A percentile compares a stretch with the other conserved stretches of the same genome.
phyloP scores from a whole-genome alignment of 2,113 vertebrate genomes.

The Gymnogyps californianus region DNA sequence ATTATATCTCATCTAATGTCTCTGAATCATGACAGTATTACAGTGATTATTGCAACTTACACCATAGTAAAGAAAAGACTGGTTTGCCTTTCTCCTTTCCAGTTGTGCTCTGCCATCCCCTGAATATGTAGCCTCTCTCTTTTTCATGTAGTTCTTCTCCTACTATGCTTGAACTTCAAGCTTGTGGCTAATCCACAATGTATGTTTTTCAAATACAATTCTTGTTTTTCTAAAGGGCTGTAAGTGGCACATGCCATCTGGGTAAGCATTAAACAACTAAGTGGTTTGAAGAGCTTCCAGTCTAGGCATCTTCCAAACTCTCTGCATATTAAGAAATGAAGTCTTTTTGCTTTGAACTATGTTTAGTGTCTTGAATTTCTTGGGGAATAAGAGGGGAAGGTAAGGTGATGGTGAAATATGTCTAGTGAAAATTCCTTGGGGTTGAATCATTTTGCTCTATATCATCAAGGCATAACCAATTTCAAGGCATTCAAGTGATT shows the following conservation, averaged over 20 bases:
- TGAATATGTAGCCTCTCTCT: background rate
- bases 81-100: background rate
- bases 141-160: background rate
- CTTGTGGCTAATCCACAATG: background rate
- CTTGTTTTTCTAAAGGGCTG: background rate
- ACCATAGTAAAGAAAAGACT: background rate
- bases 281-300: background rate
- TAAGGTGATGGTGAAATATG: background rate
- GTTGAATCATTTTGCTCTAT: background rate
- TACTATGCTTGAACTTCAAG: background rate
- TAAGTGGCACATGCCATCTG: background rate
- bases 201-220: background rate
- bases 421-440: background rate
- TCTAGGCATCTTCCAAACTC: background rate
- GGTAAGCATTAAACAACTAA: background rate
- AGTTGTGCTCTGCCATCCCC: background rate
- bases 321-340: background rate
- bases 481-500: background rate
- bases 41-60: background rate
- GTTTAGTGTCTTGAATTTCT: background rate
- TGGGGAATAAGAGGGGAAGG: background rate
- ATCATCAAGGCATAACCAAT: background rate
- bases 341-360: background rate
- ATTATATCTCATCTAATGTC: background rate
- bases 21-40: background rate